Evolutionary conservation across 2,888 invertebrate genomes (phyloP), one percentile per base, ranked within the genome.

Genomic region (Phlogophora meticulosa): DNA sequence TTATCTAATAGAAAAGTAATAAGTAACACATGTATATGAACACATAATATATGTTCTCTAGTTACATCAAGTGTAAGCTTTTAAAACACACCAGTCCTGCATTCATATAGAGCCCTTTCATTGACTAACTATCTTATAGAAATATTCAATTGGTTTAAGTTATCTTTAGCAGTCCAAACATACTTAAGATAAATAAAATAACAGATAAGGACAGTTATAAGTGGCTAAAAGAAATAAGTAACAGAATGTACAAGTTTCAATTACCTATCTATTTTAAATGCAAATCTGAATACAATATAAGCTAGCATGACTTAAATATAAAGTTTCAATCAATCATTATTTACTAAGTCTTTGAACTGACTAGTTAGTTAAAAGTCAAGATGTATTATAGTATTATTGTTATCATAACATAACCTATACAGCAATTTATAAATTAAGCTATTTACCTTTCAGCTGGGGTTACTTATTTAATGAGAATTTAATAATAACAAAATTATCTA

Each of bases 371-470:
- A 11, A 42, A 32, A 67, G 1, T 11, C 2, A n/a, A 36, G 7
- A 38, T 20, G 22, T 20, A 20, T 7, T n/a, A 42, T 36, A 40
- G n/a, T 17, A 66, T 55, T 36, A 51, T 58, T 76, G 57, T 76
- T 73, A 72, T 65, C 68, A 78, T 52, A 78, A 79, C 81, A 80
- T 79, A 80, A 80, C 81, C 78, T 80, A 58, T 32, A 34, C 15
- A 48, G 1, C 4, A 55, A 73, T 38, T 0, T 28, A 53, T 64
- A 32, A 45, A 28, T 24, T 22, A n/a, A 43, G n/a, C 2, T 28
- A 4, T 48, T 22, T 13, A 57, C 10, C 15, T 22, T 52, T 22
- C 11, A n/a, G n/a, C 46, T 22, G 17, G 2, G 4, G 11, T 61
- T n/a, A 28, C 20, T 20, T 24, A 40, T 24, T n/a, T 43, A 9